These are phyloP conservation scores for Penaeus monodon DNA, from an alignment of 2,888 invertebrate genomes.

Conservation along the genomic window DNA sequence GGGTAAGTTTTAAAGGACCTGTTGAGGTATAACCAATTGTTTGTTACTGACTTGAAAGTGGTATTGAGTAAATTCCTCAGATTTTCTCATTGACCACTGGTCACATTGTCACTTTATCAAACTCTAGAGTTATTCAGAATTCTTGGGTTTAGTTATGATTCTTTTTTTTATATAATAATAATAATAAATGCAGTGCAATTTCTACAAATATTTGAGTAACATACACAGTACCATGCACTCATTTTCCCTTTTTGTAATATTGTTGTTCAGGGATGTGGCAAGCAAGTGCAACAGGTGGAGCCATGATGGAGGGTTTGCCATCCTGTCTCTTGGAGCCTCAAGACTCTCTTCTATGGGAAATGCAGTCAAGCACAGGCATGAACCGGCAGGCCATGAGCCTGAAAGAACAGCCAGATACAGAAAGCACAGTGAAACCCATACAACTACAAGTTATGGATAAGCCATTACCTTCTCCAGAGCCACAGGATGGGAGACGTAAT, in stretches of 20 bases:
- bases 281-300: not conserved
- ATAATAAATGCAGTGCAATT: too few relatives aligned
- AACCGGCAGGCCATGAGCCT: not conserved
- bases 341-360: not conserved
- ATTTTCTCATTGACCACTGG: too few relatives aligned
- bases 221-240: not conserved
- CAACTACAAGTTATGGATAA: too few relatives aligned
- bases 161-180: too few relatives aligned
- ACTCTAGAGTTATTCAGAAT: too few relatives aligned
- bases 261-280: not conserved
- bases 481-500: too few relatives aligned
- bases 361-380: not conserved
- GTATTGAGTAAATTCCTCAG: too few relatives aligned
- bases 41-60: too few relatives aligned
- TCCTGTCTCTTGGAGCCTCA: constrained; percentile 4
- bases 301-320: not conserved
- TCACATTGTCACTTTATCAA: too few relatives aligned
- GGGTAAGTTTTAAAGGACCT: not conserved
- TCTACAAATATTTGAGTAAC: not conserved
- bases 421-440: too few relatives aligned
- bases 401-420: not conserved
- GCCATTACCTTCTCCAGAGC: too few relatives aligned
- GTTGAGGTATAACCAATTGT: not conserved
- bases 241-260: not conserved
- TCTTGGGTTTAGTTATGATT: too few relatives aligned